These are phyloP conservation scores for Flabesymbios commensalis DNA, from an alignment of 2,888 invertebrate species.

Conservation along the genomic window DNA sequence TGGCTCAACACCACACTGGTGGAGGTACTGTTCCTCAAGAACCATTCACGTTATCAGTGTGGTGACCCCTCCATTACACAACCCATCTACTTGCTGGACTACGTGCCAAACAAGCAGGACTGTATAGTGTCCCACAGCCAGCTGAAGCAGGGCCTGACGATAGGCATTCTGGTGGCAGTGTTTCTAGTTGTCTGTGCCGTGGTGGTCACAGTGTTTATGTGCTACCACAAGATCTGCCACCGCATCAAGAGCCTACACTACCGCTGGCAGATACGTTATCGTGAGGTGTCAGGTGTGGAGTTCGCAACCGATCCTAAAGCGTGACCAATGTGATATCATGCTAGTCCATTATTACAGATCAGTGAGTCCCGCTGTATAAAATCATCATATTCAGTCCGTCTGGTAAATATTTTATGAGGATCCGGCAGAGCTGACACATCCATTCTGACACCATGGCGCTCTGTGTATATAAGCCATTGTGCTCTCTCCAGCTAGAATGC, in stretches of 20 bases:
- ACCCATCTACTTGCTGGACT: conserved; percentile 13
- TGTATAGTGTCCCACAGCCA: background rate
- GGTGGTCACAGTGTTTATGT: background rate
- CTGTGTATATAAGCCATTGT: too few species aligned
- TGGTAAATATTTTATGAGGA: too few species aligned
- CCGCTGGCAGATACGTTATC: conserved; percentile 36
- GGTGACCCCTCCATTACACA: conserved; percentile 21
- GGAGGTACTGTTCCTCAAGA: conserved; percentile 16
- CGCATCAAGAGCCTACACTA: conserved; percentile 32
- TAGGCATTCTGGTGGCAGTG: background rate
- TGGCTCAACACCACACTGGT: conserved; percentile 36
- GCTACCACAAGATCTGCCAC: conserved; percentile 30
- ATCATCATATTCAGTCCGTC: too few species aligned
- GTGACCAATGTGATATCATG: too few species aligned
- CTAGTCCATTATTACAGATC: too few species aligned
- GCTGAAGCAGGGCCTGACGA: background rate
- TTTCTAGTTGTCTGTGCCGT: background rate
- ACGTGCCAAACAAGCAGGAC: background rate
- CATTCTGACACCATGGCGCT: too few species aligned
- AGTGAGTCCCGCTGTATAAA: too few species aligned
- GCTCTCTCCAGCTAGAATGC: too few species aligned
- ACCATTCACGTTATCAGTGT: conserved; percentile 25
- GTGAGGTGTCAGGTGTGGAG: conserved; percentile 37
- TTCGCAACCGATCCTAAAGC: background rate
- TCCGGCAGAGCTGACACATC: too few species aligned